Base-by-base conservation (phyloP, 2,888 invertebrate species). In the Diogma glabrata region DNA sequence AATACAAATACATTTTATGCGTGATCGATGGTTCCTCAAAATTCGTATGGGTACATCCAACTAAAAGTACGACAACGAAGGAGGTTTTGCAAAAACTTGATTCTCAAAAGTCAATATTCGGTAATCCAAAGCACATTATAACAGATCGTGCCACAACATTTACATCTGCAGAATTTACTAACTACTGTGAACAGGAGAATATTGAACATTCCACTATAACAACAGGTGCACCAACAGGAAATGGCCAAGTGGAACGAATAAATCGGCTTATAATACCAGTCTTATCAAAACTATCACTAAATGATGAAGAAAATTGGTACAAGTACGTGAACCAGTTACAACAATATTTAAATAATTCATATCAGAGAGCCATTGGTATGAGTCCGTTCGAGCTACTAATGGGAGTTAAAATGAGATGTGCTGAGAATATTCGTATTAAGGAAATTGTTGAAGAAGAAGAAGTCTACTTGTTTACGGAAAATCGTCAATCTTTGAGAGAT, bases 261-360 rank as follows among this genome's bases (percentile, higher is more conserved):
- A 38, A 38, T 4, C 38, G 17, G 3, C 14, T 7, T 9, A 38
- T 38, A 14, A 16, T 38, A 8, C 16, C 16, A 8, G 16, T 17
- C 8, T 17, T 38, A 16, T 4, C 38, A 38, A 38, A 38, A 38
- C 17, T 16, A 16, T 14, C 4, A 2, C 14, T n/a, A 8, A 2
- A 9, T 4, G 57, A 64, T 12, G 61, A 61, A 1, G 51, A 52
- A 5, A 57, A 62, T 23, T 65, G 63, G 63, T 61, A 59, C 48
- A 59, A 57, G 53, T 19, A 54, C 47, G 49, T 60, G 6, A 48
- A 46, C n/a, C 20, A 40, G 33, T 53, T 59, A 20, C 59, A 63
- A 53, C 55, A 58, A 58, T 54, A 53, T 51, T 20, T 61, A 36
- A 59, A 66, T 51, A 55, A 58, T 3, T 51, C 47, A 2, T 50